Conservation (phyloP, 2,113 vertebrate species). For the Melanostigma gelatinosum region DNA sequence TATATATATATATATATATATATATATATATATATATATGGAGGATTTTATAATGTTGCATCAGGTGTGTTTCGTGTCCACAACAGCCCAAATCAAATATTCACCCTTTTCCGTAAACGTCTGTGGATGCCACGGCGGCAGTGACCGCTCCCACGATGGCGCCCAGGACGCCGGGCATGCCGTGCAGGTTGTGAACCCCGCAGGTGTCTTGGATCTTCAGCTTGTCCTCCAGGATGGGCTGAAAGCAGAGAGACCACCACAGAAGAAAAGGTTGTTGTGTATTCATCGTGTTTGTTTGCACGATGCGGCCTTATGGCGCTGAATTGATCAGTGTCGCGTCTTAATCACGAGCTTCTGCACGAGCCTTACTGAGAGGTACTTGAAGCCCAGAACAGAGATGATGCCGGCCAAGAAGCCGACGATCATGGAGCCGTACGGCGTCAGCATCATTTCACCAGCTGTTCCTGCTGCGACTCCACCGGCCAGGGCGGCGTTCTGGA, state of each 20-base stretch:
- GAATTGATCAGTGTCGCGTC: not conserved
- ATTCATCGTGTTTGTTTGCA: no score
- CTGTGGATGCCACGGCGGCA: conserved; percentile 76
- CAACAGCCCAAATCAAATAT: not conserved
- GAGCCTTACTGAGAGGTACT: conserved; percentile 86
- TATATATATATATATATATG: no score
- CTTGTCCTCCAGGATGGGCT: conserved; percentile 87
- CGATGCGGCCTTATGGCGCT: no score
- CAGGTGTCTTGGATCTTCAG: conserved; percentile 91
- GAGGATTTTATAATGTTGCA: no score
- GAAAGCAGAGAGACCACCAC: not conserved
- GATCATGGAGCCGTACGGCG: conserved; percentile 89
- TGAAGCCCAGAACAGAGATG: conserved; percentile 89
- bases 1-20: no score
- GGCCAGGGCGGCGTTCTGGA: conserved; percentile 92
- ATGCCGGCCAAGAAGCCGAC: conserved; percentile 89
- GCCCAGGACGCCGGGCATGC: conserved; percentile 91
- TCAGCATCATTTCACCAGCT: conserved; percentile 93
- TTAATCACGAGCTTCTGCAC: not conserved
- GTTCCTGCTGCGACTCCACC: conserved; percentile 89
- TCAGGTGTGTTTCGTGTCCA: no score
- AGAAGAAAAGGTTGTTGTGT: not conserved
- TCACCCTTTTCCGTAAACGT: conserved; percentile 85
- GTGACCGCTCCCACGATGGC: conserved; percentile 87
- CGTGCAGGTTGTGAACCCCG: conserved; percentile 91